phyloP scores from a whole-genome alignment of 1,140 invertebrate species.

The Cephus cinctus region DNA sequence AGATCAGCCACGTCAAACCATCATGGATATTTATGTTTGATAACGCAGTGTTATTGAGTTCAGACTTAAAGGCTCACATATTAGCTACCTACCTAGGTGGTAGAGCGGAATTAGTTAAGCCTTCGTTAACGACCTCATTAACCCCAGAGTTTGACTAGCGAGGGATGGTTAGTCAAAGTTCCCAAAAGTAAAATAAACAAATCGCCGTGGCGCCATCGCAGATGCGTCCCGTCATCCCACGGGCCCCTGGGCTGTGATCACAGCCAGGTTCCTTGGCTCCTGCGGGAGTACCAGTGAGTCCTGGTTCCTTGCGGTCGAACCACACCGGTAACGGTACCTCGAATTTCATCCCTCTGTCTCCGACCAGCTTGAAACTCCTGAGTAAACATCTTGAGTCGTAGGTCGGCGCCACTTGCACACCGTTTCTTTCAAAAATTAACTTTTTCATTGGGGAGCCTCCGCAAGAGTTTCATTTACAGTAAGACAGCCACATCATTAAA shows the following conservation, averaged over 20 bases:
- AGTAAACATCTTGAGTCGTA: constrained; percentile 37
- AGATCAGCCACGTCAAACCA: too few species aligned
- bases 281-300: constrained; percentile 8
- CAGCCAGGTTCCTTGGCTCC: constrained; percentile 17
- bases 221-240: constrained; percentile 49
- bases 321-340: constrained; percentile 18
- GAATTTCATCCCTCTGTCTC: constrained; percentile 35
- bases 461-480: too few species aligned
- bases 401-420: constrained; percentile 38
- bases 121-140: constrained; percentile 48
- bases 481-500: too few species aligned
- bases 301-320: constrained; percentile 3
- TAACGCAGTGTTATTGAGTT: too few species aligned
- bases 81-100: too few species aligned
- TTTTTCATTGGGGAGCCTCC: too few species aligned
- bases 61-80: too few species aligned
- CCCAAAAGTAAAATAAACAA: constrained; percentile 50
- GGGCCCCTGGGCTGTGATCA: constrained; percentile 17
- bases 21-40: too few species aligned
- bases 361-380: constrained; percentile 33
- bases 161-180: constrained; percentile 19
- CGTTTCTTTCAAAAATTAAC: constrained; percentile 3
- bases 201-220: constrained; percentile 51
- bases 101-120: constrained; percentile 27
- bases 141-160: constrained; percentile 29